These are phyloP conservation scores for Mythimna albipuncta DNA, from an alignment of 2,888 invertebrate species.

Conservation along the genomic window DNA sequence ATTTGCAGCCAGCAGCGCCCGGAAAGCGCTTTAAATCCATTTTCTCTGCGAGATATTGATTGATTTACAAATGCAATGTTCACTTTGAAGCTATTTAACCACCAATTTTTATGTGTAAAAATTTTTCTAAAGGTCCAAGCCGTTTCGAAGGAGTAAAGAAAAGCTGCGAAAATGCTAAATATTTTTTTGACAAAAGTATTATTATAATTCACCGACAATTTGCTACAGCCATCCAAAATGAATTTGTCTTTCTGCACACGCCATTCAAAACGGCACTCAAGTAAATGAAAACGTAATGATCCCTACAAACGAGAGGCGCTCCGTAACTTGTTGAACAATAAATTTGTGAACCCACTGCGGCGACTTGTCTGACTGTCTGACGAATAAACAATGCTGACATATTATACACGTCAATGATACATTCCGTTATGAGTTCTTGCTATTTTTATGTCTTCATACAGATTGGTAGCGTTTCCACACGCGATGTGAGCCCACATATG, in stretches of 20 bases:
- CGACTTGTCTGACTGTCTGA: slow-evolving; percentile 31
- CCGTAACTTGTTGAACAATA: slow-evolving; percentile 64
- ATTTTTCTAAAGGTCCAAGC: too few relatives aligned
- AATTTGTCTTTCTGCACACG: slow-evolving; percentile 65
- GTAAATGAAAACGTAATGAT: slow-evolving; percentile 67
- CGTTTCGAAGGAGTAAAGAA: too few relatives aligned
- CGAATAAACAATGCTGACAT: slow-evolving; percentile 32
- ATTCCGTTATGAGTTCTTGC: slow-evolving; percentile 36
- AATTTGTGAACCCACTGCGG: slow-evolving; percentile 45
- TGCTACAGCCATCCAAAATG: slow-evolving; percentile 57
- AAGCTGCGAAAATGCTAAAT: too few relatives aligned
- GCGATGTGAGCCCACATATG: slow-evolving; percentile 24
- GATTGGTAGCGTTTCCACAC: slow-evolving; percentile 25
- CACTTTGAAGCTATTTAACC: too few relatives aligned
- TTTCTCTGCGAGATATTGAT: too few relatives aligned
- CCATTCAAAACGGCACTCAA: slow-evolving; percentile 64
- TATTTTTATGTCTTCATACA: slow-evolving; percentile 46
- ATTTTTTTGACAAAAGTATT: too few relatives aligned
- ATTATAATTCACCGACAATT: slow-evolving; percentile 59
- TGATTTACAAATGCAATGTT: too few relatives aligned
- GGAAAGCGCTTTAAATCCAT: too few relatives aligned
- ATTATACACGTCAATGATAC: slow-evolving; percentile 24
- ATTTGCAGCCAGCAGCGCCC: too few relatives aligned
- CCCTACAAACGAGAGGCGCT: slow-evolving; percentile 58
- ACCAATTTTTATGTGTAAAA: too few relatives aligned